phyloP scores from a whole-genome alignment of 2,797 vertebrate species.

The Schizopygopsis malacanthus region DNA sequence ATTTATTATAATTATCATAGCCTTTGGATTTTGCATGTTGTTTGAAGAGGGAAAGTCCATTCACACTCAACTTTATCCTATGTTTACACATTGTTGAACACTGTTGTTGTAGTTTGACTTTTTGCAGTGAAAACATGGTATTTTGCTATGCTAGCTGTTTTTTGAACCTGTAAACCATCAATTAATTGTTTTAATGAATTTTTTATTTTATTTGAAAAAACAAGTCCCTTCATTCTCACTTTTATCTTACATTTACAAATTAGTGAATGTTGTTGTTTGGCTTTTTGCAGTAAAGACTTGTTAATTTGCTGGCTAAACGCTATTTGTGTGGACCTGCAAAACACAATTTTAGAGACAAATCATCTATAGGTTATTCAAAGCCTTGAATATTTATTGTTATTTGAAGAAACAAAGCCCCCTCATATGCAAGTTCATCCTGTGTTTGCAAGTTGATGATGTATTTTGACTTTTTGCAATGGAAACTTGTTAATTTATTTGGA shows the following conservation, averaged over 20 bases:
- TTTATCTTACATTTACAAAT: background rate
- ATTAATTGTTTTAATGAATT: background rate
- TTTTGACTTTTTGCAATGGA: background rate
- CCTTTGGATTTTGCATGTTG: background rate
- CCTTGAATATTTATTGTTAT: background rate
- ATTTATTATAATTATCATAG: background rate
- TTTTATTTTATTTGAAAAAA: background rate
- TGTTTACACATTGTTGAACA: background rate
- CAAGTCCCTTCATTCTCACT: background rate
- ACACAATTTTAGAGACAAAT: background rate
- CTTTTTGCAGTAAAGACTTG: too few relatives aligned
- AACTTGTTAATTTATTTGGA: background rate
- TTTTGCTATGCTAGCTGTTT: background rate
- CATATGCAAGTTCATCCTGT: background rate
- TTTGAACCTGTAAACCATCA: background rate
- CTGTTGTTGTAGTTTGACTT: background rate
- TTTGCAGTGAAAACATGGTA: background rate
- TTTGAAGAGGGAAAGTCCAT: background rate
- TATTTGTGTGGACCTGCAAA: background rate
- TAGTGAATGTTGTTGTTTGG: background rate
- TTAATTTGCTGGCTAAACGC: background rate
- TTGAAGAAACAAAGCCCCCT: background rate
- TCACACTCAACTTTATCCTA: background rate
- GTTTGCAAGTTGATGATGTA: background rate
- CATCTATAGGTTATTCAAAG: background rate